Evolutionary conservation across 2,797 vertebrate species (phyloP), one percentile per base, ranked within the genome.

Genomic region (Siniperca undulata): DNA sequence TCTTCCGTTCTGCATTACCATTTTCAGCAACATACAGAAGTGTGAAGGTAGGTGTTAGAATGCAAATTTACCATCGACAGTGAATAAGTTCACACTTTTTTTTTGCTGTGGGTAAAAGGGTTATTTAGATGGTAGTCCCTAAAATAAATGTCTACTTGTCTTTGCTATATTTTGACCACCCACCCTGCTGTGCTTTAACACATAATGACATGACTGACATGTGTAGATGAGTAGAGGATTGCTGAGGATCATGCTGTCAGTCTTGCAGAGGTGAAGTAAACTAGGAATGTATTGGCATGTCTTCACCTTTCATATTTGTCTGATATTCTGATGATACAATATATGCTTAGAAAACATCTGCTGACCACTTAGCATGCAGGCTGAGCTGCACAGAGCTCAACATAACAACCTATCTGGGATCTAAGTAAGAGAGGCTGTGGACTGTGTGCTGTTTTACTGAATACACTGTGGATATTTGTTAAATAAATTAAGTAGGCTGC

Each of bases 311-410:
- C 74, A 59, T 71, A 70, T 76, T 70, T 52, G 61, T 80, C 40
- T 81, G 70, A 72, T 79, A 59, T 79, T 81, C 55, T 52, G 46
- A 79, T 24, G 20, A 78, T 75, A 78, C 59, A 46, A 67, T 20
- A 46, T 11, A 34, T 61, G 70, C 66, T 65, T 30, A n/a, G 50
- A 50, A 66, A 78, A 66, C 9, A 20, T 74, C 66, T 20, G n/a
- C 22, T 76, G 82, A 78, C 82, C 86, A 66, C 83, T 89, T 81
- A 71, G 77, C 74, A 85, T 85, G 75, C 81, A 80, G 55, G 53
- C 16, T 0, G 60, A 22, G 74, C 50, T 5, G 60, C 76, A 67
- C 69, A 14, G 76, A 40, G 53, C 48, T 74, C 70, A 10, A 66
- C 66, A 74, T 36, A 84, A 77, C 70, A 70, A 60, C 67, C 70